Base-by-base conservation (phyloP, 1,140 invertebrate genomes). In the Bombus affinis region DNA sequence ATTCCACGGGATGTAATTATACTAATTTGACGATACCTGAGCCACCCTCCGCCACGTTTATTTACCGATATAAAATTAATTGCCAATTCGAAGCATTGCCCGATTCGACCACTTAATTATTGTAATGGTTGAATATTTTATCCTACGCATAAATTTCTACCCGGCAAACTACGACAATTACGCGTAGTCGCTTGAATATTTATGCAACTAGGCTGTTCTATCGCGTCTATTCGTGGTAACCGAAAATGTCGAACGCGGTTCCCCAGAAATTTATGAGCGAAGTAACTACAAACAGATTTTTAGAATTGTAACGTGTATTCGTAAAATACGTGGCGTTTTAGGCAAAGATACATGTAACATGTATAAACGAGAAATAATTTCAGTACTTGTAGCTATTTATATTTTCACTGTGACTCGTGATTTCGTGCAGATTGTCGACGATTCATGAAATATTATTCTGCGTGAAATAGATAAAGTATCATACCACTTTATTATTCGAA, bases 81-180 rank as follows among this genome's bases (percentile, higher is more conserved):
- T 25, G n/a, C 1, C 47, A 2, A 25, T 42, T 39, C 44, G 35
- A n/a, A 15, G 32, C 62, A 47, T 18, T 53, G 81, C 39, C 39
- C 59, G n/a, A 53, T n/a, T 39, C 59, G 28, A 76, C n/a, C 65
- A 25, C 47, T 84, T 79, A 71, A 84, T 84, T 84, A 79, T 84
- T 37, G 44, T 39, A 47, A 70, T 39, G n/a, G 39, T 32, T 35
- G 42, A 77, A 68, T 83, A 77, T 83, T 83, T 83, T 83, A 77
- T 68, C 18, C 12, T 2, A 3, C 39, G 75, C n/a, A 37, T 71
- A 71, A 71, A 84, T 79, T 71, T n/a, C 22, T n/a, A 62, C n/a
- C 25, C 13, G 74, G 66, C 35, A 18, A 78, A 77, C 39, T 78
- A 39, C 47, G 37, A 70, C 75, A 77, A 77, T 83, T 78, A 70